Evolutionary conservation across 1,140 invertebrate genomes (phyloP).

Genomic region (Drosophila quadrilineata): DNA sequence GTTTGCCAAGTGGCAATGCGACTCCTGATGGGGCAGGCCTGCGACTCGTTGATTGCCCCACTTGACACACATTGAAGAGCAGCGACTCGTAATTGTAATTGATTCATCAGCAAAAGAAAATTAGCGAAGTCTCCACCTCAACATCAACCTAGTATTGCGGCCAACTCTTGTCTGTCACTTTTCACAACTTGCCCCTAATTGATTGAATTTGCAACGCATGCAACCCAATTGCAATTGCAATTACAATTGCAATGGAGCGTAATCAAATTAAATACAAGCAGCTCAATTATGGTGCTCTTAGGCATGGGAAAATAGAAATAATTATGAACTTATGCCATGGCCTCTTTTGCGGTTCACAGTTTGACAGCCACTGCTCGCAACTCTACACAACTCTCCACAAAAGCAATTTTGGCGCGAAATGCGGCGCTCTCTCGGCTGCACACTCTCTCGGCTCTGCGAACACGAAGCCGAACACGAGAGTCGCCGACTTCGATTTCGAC

Average conservation of each 20-base stretch:
- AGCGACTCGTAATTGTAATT: conserved; percentile 45
- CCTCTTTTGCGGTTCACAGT: conserved; percentile 43
- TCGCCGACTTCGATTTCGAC: too few relatives aligned
- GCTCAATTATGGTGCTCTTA: too few relatives aligned
- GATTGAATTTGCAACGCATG: conserved; percentile 15
- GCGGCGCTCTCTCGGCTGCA: conserved; percentile 10
- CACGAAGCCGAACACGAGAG: conserved; percentile 32
- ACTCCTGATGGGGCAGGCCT: conserved; percentile 9
- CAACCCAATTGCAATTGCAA: conserved; percentile 5
- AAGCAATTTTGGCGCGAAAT: conserved; percentile 68
- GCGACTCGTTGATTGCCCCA: conserved; percentile 30
- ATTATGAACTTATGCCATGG: not conserved
- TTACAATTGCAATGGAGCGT: not conserved
- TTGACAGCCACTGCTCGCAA: conserved; percentile 50
- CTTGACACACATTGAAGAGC: conserved; percentile 52
- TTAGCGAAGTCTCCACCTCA: too few relatives aligned
- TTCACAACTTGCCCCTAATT: conserved; percentile 24
- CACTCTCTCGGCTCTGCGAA: conserved; percentile 5
- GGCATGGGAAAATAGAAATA: not conserved
- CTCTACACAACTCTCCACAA: conserved; percentile 54
- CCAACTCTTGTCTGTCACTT: conserved; percentile 19
- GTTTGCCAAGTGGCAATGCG: not conserved
- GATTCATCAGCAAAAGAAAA: conserved; percentile 48
- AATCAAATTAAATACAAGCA: not conserved
- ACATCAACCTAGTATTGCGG: too few relatives aligned